These are phyloP conservation scores for Glyptemys insculpta DNA, from an alignment of 2,797 vertebrate species.

Conservation along the genomic window DNA sequence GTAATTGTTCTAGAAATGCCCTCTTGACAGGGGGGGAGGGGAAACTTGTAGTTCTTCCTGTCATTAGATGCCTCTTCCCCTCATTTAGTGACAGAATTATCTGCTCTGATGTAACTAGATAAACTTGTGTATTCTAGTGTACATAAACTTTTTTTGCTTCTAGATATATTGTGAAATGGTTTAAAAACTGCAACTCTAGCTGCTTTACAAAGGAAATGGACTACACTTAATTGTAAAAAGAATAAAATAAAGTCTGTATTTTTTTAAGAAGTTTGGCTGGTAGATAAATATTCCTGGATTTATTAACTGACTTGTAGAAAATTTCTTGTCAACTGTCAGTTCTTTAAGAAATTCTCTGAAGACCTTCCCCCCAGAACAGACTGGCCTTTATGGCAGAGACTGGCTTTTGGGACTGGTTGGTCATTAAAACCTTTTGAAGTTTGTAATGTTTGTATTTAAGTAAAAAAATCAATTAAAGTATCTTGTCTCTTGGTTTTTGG, in stretches of 20 bases:
- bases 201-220: constrained; percentile 38
- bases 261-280: constrained; percentile 58
- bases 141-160: background rate
- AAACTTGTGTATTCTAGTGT: background rate
- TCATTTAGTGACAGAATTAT: background rate
- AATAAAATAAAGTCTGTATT: background rate
- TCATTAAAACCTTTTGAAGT: background rate
- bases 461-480: background rate
- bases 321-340: background rate
- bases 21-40: background rate
- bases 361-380: background rate
- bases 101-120: background rate
- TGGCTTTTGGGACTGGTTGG: background rate
- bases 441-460: background rate
- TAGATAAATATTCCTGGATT: constrained; percentile 65
- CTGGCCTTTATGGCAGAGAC: background rate
- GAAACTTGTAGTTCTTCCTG: background rate
- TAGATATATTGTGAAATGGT: constrained; percentile 3
- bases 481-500: background rate
- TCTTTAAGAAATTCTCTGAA: background rate
- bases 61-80: background rate
- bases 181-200: constrained; percentile 21
- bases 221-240: constrained; percentile 20
- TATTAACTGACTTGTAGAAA: constrained; percentile 24
- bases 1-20: constrained; percentile 19